Conservation (phyloP, 2,888 invertebrate species). For the Lochmaea capreae region DNA sequence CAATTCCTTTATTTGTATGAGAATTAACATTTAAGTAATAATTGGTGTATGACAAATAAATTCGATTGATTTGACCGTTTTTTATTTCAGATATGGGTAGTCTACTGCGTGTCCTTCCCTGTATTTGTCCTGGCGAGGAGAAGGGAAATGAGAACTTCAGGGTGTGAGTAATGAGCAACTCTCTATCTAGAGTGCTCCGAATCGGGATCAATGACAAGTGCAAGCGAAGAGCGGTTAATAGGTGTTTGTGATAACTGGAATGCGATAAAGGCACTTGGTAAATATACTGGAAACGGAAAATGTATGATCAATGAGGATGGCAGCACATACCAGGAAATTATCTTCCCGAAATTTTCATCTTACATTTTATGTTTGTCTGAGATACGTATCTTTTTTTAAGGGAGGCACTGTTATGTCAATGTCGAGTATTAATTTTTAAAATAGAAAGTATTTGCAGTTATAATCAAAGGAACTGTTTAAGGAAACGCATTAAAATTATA, state of each 20-base stretch:
- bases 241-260: conserved; percentile 63
- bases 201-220: conserved; percentile 67
- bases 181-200: conserved; percentile 60
- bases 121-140: conserved; percentile 28
- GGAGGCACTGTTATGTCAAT: conserved; percentile 5
- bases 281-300: conserved; percentile 67
- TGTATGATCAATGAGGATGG: conserved; percentile 66
- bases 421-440: not conserved
- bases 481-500: too few relatives aligned
- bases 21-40: too few relatives aligned
- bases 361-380: conserved; percentile 58
- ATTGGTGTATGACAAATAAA: too few relatives aligned
- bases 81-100: not conserved
- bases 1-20: too few relatives aligned
- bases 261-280: conserved; percentile 63
- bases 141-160: conserved; percentile 51
- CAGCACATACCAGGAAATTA: conserved; percentile 63
- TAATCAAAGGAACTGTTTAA: too few relatives aligned
- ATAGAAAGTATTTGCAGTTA: too few relatives aligned
- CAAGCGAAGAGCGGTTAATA: conserved; percentile 59
- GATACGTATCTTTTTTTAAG: conserved; percentile 23
- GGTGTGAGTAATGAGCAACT: conserved; percentile 66
- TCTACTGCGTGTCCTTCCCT: not conserved
- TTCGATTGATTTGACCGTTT: not conserved
- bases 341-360: conserved; percentile 58